These are phyloP conservation scores for Lithophane ornitopus DNA, from an alignment of 2,888 invertebrate genomes.

Conservation along the genomic window DNA sequence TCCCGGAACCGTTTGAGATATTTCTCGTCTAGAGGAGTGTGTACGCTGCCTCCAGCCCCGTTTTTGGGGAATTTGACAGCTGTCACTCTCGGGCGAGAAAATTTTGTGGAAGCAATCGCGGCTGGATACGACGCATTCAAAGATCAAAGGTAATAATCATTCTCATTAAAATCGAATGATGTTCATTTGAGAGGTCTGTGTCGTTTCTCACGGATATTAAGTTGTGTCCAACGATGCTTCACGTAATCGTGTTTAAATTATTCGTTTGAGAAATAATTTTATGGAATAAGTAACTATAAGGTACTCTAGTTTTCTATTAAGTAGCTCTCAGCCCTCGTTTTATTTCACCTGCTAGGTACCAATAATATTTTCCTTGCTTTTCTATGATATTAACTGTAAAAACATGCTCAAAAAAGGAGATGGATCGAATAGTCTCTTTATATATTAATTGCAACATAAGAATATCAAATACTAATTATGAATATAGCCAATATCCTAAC, in stretches of 20 bases:
- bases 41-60: slow-evolving; percentile 76
- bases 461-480: neutral
- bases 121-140: slow-evolving; percentile 78
- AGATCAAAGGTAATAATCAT: slow-evolving; percentile 78
- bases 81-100: slow-evolving; percentile 78
- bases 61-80: slow-evolving; percentile 81
- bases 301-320: neutral
- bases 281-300: neutral
- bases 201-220: slow-evolving; percentile 27
- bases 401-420: neutral
- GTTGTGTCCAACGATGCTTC: neutral
- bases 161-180: slow-evolving; percentile 24
- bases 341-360: neutral
- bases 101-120: slow-evolving; percentile 80
- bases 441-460: neutral
- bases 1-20: slow-evolving; percentile 75
- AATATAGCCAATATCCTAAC: neutral
- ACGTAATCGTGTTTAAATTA: slow-evolving; percentile 18
- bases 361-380: neutral
- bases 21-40: slow-evolving; percentile 77
- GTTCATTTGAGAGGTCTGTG: slow-evolving; percentile 3
- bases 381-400: neutral
- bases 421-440: neutral
- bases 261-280: neutral
- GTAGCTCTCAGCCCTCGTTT: neutral